Evolutionary conservation across 1,140 invertebrate genomes (phyloP).

Genomic region (Drosophila tani): DNA sequence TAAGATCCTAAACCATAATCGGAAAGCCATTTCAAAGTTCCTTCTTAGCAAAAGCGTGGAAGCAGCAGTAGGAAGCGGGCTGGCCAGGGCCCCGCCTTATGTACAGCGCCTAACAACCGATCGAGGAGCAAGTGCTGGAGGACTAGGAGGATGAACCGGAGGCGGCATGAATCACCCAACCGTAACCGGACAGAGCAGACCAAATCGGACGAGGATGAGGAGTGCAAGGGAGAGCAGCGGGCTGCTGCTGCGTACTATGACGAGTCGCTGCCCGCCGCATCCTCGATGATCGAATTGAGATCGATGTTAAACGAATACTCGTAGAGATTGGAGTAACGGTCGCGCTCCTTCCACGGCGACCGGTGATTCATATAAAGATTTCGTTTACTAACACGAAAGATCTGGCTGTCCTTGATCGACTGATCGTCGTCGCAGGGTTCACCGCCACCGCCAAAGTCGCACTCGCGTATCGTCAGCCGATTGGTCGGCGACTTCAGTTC

Average conservation of each 20-base stretch:
- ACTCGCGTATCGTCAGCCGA: constrained; percentile 82
- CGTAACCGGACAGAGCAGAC: constrained; percentile 16
- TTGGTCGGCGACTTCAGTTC: constrained; percentile 84
- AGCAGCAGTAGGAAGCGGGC: constrained; percentile 55
- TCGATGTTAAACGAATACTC: constrained; percentile 85
- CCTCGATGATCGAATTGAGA: constrained; percentile 85
- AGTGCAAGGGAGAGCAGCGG: constrained; percentile 23
- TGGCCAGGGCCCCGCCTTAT: constrained; percentile 43
- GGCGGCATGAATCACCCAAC: background rate
- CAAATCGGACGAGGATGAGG: constrained; percentile 36
- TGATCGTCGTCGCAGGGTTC: constrained; percentile 84
- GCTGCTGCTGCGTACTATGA: constrained; percentile 84
- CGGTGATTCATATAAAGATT: constrained; percentile 85
- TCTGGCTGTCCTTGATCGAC: constrained; percentile 84
- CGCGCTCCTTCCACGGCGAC: constrained; percentile 83
- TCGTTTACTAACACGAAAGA: constrained; percentile 85
- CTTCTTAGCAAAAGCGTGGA: constrained; percentile 51
- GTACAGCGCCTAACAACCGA: constrained; percentile 71
- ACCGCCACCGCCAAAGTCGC: constrained; percentile 84
- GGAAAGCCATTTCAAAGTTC: too few species aligned
- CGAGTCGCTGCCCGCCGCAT: constrained; percentile 84
- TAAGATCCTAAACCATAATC: constrained; percentile 8
- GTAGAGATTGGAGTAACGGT: constrained; percentile 84
- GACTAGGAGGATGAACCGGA: background rate
- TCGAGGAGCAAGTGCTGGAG: constrained; percentile 38